phyloP scores from a whole-genome alignment of 2,797 vertebrate genomes.

The Pseudochirops cupreus region DNA sequence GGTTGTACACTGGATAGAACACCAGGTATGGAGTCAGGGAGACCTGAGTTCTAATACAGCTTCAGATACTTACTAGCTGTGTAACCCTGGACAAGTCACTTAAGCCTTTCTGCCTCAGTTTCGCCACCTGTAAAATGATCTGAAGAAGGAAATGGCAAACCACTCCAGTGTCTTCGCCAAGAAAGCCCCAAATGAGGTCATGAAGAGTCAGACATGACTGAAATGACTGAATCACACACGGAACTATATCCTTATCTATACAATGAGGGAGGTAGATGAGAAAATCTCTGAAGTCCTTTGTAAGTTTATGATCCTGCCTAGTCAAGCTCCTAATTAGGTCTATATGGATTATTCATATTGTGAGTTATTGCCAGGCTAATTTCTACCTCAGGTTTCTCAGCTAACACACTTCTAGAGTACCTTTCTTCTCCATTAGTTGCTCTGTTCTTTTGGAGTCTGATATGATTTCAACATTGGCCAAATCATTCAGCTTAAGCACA shows the following conservation, averaged over 20 bases:
- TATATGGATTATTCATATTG: background rate
- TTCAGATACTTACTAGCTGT: background rate
- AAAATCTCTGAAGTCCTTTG: background rate
- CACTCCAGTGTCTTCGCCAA: background rate
- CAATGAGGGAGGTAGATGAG: background rate
- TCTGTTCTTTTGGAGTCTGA: background rate
- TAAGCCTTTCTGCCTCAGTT: background rate
- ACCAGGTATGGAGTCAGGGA: too few relatives aligned
- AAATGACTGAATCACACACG: background rate
- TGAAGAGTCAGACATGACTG: background rate
- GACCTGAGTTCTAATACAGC: constrained; percentile 1
- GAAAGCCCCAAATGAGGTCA: background rate
- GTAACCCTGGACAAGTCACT: background rate
- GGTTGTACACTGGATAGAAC: too few relatives aligned
- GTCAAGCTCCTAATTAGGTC: background rate
- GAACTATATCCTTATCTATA: background rate
- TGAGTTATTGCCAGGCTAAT: too few relatives aligned
- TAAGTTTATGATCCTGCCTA: background rate
- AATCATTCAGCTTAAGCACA: background rate
- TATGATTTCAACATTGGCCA: background rate
- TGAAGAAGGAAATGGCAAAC: background rate
- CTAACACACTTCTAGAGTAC: background rate
- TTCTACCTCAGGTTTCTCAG: too few relatives aligned
- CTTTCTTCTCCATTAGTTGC: background rate
- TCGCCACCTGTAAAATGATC: background rate